These are phyloP conservation scores for Tineola bisselliella DNA, from an alignment of 2,888 invertebrate genomes.

Conservation along the genomic window DNA sequence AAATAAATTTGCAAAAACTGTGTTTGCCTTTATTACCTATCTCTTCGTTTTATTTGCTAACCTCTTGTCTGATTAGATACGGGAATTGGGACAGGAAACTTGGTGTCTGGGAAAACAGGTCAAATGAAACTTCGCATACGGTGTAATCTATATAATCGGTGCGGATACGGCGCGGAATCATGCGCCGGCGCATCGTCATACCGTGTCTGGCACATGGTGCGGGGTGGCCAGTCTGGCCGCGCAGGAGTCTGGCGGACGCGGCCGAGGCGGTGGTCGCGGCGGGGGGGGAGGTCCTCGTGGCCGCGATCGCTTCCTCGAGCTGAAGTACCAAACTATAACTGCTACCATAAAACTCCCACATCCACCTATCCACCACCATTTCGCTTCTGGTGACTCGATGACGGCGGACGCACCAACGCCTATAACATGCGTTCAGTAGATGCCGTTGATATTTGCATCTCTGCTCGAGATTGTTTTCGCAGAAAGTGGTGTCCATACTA, in stretches of 20 bases:
- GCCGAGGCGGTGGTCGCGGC: slow-evolving; percentile 52
- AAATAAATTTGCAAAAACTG: slow-evolving; percentile 68
- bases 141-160: background rate
- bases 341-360: slow-evolving; percentile 37
- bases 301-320: slow-evolving; percentile 25
- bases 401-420: slow-evolving; percentile 16
- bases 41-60: slow-evolving; percentile 38
- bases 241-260: slow-evolving; percentile 42
- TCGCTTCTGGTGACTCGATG: slow-evolving; percentile 19
- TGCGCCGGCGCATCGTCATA: slow-evolving; percentile 43
- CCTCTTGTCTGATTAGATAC: too few species aligned
- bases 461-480: too few species aligned
- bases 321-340: slow-evolving; percentile 37
- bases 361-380: slow-evolving; percentile 24
- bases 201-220: slow-evolving; percentile 43
- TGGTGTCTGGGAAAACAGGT: too few species aligned
- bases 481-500: background rate
- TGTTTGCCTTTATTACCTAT: slow-evolving; percentile 62
- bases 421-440: slow-evolving; percentile 15
- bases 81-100: too few species aligned
- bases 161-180: background rate
- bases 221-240: slow-evolving; percentile 41
- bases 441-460: too few species aligned
- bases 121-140: background rate
- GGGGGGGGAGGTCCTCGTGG: slow-evolving; percentile 38